Conservation (phyloP, 1,140 invertebrate species). For the Danaus melanippus region DNA sequence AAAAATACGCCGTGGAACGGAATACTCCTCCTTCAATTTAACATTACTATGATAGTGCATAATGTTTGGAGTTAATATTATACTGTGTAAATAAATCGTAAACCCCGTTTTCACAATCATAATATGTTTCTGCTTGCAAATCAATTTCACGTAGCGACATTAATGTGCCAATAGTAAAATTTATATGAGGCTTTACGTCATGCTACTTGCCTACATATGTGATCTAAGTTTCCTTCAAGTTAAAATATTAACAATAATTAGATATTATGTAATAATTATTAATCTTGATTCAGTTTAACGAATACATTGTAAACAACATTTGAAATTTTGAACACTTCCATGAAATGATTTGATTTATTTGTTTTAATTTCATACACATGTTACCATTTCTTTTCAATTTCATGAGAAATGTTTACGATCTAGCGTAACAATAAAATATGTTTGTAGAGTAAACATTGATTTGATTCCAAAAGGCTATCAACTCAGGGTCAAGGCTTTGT, state of each 20-base stretch:
- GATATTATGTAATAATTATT: too few species aligned
- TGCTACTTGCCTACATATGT: constrained; percentile 44
- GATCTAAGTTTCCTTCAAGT: too few species aligned
- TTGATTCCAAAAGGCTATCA: constrained; percentile 19
- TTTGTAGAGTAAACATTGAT: constrained; percentile 21
- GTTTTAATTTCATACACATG: background rate
- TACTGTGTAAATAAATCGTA: constrained; percentile 71
- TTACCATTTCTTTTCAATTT: constrained; percentile 17
- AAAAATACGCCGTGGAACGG: too few species aligned
- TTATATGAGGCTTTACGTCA: constrained; percentile 69
- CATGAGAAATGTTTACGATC: constrained; percentile 10
- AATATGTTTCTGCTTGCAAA: constrained; percentile 71
- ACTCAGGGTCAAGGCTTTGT: constrained; percentile 4
- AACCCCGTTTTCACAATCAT: constrained; percentile 71
- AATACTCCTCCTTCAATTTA: constrained; percentile 2
- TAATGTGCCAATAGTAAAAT: constrained; percentile 70
- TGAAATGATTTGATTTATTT: too few species aligned
- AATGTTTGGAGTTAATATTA: constrained; percentile 58
- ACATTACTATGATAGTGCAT: constrained; percentile 53
- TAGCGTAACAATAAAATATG: constrained; percentile 10
- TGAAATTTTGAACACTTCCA: too few species aligned
- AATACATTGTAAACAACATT: too few species aligned
- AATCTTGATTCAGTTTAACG: too few species aligned
- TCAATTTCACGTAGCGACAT: constrained; percentile 71
- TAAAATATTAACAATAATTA: too few species aligned